These are phyloP conservation scores for Paedocypris sp. DNA, from an alignment of 2,113 vertebrate genomes.

Conservation along the genomic window DNA sequence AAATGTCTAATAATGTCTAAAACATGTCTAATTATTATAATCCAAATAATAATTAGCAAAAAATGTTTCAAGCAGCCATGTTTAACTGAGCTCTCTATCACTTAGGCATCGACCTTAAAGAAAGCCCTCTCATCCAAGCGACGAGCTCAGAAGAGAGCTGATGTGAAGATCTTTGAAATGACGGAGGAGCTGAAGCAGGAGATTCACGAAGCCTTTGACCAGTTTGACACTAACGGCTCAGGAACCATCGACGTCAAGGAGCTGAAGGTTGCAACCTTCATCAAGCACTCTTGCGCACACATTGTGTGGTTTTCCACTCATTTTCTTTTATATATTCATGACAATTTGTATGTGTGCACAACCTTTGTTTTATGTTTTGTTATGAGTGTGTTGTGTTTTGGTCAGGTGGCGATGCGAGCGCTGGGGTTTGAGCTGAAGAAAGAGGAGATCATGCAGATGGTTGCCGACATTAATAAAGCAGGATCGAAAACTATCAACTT, in stretches of 20 bases:
- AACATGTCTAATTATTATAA: no score
- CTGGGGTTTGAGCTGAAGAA: conserved; percentile 92
- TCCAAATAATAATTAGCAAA: no score
- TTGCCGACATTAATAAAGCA: conserved; percentile 77
- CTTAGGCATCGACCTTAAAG: no score
- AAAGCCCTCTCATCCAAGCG: no score
- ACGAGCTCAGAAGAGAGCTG: conserved; percentile 60
- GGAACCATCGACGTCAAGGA: conserved; percentile 86
- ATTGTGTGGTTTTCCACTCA: no score
- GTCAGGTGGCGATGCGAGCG: conserved; percentile 82
- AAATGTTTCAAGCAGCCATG: no score
- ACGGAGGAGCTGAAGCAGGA: conserved; percentile 84
- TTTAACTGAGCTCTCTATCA: no score
- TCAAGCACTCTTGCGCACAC: no score
- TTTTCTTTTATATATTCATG: no score
- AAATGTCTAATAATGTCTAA: no score
- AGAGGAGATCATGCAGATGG: conserved; percentile 86
- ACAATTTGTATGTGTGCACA: no score
- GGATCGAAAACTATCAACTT: conserved; percentile 74
- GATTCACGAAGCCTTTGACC: conserved; percentile 85
- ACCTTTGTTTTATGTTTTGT: no score
- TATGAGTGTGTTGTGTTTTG: not conserved
- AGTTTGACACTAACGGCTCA: conserved; percentile 81
- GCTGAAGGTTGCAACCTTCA: conserved; percentile 60
- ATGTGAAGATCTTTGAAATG: conserved; percentile 67